These are phyloP conservation scores for Gobio gobio DNA, from an alignment of 2,113 vertebrate genomes.

Conservation along the genomic window DNA sequence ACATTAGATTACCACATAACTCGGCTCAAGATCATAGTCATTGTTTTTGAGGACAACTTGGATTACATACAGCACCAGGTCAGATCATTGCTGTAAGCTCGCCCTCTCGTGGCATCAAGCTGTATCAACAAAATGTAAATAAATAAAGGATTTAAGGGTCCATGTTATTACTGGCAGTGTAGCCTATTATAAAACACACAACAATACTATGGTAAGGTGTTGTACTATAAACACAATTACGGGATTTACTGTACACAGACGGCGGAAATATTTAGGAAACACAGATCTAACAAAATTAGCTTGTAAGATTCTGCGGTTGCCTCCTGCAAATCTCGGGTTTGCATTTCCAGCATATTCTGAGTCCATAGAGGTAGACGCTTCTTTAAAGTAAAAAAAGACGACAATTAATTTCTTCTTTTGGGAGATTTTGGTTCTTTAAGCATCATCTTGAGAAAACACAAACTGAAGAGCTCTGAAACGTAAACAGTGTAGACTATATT, in stretches of 20 bases:
- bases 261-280: too few relatives aligned
- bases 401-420: background rate
- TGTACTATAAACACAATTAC: background rate
- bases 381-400: background rate
- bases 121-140: constrained; percentile 8
- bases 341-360: background rate
- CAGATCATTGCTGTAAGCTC: constrained; percentile 37
- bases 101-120: constrained; percentile 49
- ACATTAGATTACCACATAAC: background rate
- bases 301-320: background rate
- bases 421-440: too few relatives aligned
- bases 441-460: background rate
- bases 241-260: background rate
- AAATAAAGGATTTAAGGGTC: background rate
- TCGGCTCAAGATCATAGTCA: constrained; percentile 53
- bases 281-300: background rate
- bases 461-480: background rate
- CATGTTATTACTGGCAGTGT: background rate
- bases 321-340: background rate
- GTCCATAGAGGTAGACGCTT: background rate
- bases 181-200: background rate
- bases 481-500: background rate
- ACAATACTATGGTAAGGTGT: background rate
- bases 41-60: constrained; percentile 32
- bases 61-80: background rate